Base-by-base conservation (phyloP, 2,113 vertebrate genomes). In the Cebus imitator region DNA sequence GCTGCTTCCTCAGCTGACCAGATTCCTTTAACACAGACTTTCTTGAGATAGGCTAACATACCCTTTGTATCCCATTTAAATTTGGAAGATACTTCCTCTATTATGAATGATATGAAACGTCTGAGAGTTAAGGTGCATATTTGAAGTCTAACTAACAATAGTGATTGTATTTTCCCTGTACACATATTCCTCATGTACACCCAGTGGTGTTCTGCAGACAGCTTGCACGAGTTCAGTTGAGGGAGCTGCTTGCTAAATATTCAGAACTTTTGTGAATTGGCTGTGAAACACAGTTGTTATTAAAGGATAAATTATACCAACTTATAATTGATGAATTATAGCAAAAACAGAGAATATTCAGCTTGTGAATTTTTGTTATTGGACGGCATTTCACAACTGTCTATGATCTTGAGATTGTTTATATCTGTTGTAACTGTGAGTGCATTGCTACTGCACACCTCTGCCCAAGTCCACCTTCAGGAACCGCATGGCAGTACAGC, bases 401-500 rank as follows among this genome's bases (percentile, higher is more conserved):
- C 13, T 87, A 1, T 61, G 12, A 13, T 48, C 6, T 48, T 40
- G 4, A 18, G 5, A 16, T 27, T 64, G 11, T 50, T 66, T 61
- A 10, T n/a, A 3, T 61, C 13, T 79, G 0, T 16, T 35, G 8
- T 57, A 50, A 58, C 30, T 50, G 0, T 10, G 6, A 21, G 30
- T 0, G 0, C 10, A 12, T 2, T 10, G n/a, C 20, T 40, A 8
- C 30, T 48, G 11, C 2, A 11, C 27, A 16, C 17, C 14, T 57
- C 6, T 12, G 35, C 8, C 27, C n/a, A 50, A 35, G 6, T 30
- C 57, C 40, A 25, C 0, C 16, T 30, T 32, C 14, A 27, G 23
- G 27, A 32, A 8, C 4, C 0, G 13, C 32, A 27, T 0, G 0
- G 14, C 20, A 35, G 2, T 7, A 43, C 12, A 11, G 9, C 23